A percentile compares a stretch with the other conserved stretches of the same genome.
Evolutionary conservation across 2,113 vertebrate genomes (phyloP).

Genomic region (Pantherophis guttatus): DNA sequence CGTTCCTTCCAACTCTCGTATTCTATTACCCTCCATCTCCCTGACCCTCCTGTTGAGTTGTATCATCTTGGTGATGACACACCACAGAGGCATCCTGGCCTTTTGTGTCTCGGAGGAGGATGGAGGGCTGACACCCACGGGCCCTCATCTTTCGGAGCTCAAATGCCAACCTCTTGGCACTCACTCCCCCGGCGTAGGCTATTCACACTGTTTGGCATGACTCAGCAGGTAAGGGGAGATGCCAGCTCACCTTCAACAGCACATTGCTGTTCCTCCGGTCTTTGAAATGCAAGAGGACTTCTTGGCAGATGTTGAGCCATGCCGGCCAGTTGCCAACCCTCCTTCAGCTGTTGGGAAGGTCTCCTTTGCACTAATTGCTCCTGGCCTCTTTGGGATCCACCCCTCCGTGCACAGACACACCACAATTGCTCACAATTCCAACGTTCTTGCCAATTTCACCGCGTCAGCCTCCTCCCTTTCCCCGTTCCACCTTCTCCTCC

Average conservation of each 20-base stretch:
- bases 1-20: neutral
- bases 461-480: neutral
- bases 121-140: neutral
- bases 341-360: neutral
- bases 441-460: neutral
- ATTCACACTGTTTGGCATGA: neutral
- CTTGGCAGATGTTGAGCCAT: neutral
- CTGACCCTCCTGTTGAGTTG: neutral
- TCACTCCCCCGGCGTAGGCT: neutral
- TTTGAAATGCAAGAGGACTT: neutral
- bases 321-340: neutral
- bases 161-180: neutral
- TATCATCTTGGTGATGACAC: neutral
- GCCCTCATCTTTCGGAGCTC: neutral
- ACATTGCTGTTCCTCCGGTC: neutral
- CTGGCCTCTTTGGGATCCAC: neutral
- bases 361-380: neutral
- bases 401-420: neutral
- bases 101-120: neutral
- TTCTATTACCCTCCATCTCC: neutral
- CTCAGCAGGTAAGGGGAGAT: neutral
- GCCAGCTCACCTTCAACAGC: neutral
- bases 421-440: fast-evolving
- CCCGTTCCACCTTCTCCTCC: too few relatives aligned
- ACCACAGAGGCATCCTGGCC: neutral